Base-by-base conservation (phyloP, 1,140 invertebrate species). In the Halyomorpha halys region DNA sequence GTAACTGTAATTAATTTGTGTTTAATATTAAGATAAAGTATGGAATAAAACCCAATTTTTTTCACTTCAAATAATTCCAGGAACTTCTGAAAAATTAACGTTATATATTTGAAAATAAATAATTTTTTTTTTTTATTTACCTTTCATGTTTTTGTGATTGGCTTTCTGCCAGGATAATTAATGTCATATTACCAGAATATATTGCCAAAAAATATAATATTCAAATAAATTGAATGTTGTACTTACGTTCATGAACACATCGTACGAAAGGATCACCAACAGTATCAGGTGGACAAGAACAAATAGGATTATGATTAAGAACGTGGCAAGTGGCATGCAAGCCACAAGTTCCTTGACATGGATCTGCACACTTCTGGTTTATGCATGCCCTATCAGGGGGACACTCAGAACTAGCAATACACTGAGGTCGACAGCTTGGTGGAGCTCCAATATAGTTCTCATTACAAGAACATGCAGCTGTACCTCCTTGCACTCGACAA, bases 271-370 rank as follows among this genome's bases (percentile, higher is more conserved):
- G 90, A 83, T 92, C 88, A n/a, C 90, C 90, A 2, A 82, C 79
- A 61, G 80, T 83, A 18, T 83, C 80, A 44, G 81, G 79, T 61
- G 86, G 82, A 73, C 91, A 94, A 62, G 84, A 86, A 68, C 90
- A 93, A 59, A 91, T 87, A 0, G 89, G 88, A 73, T 90, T 89
- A 71, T 93, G 91, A 70, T 89, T 87, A 61, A 85, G 80, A 0
- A 91, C 87, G 70, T 86, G 82, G 66, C 90, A 93, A 44, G 83
- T 76, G 34, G 90, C 86, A 69, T 88, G 84, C 15, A 84, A 76
- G 5, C 89, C 90, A 72, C 90, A 94, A 11, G 84, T 85, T 56
- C 85, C 85, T 16, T 81, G 76, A 69, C 90, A 94, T 8, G 90
- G 90, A 76, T 92, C 88, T 60, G 77, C 78, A 72, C 89, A 92